A percentile compares a stretch with the other conserved stretches of the same genome.
Conservation (phyloP, 1,140 invertebrate species). For the Ruditapes philippinarum region DNA sequence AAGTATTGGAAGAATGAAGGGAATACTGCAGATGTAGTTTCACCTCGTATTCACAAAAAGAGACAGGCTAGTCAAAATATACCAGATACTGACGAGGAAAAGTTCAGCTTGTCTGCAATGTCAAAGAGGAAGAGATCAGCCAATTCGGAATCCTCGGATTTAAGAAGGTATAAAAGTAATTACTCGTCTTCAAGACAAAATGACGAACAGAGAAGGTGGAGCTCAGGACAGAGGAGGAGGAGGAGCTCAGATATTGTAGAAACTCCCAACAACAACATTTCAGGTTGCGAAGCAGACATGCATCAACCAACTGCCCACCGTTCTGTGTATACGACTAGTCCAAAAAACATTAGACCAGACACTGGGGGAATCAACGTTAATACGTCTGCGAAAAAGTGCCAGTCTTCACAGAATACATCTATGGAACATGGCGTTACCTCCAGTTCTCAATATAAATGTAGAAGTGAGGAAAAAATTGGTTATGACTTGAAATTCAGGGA, state of each 20-base stretch:
- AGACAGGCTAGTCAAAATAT: not conserved
- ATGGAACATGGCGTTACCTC: not conserved
- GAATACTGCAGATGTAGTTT: no score
- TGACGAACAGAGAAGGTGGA: not conserved
- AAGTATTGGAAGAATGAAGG: no score
- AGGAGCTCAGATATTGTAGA: not conserved
- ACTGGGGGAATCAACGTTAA: not conserved
- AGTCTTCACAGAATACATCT: not conserved
- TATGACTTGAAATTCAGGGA: no score
- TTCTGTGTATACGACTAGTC: no score
- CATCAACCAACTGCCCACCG: no score
- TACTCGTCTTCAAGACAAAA: not conserved
- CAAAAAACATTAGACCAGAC: not conserved
- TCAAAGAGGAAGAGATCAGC: no score
- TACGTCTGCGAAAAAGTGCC: not conserved
- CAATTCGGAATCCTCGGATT: no score
- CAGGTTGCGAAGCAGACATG: no score
- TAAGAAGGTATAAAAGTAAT: not conserved
- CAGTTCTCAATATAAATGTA: not conserved
- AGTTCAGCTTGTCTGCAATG: slow-evolving; percentile 18
- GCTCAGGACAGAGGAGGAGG: not conserved
- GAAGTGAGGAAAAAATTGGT: no score
- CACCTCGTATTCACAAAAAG: not conserved
- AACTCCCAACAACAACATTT: no score
- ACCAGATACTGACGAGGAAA: slow-evolving; percentile 1